phyloP scores from a whole-genome alignment of 2,888 invertebrate species.

The Erynnis tages region DNA sequence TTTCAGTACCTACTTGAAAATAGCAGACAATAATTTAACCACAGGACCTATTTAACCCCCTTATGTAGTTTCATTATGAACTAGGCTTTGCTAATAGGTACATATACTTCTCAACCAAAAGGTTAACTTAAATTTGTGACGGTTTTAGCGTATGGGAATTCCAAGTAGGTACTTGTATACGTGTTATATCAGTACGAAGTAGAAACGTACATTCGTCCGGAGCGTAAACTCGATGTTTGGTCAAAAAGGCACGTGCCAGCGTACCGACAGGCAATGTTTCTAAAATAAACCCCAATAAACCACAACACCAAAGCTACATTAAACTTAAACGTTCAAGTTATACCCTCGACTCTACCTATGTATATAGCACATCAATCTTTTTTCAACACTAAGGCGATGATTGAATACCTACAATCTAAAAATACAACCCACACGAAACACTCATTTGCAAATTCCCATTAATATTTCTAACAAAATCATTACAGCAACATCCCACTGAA shows the following conservation, averaged over 20 bases:
- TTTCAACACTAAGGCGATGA: slow-evolving; percentile 6
- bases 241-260: slow-evolving; percentile 72
- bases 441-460: slow-evolving; percentile 21
- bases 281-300: slow-evolving; percentile 51
- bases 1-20: no score
- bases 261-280: slow-evolving; percentile 63
- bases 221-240: slow-evolving; percentile 52
- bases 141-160: slow-evolving; percentile 19
- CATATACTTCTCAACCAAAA: slow-evolving; percentile 6
- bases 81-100: slow-evolving; percentile 8
- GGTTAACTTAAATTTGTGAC: slow-evolving; percentile 21
- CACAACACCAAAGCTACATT: slow-evolving; percentile 26
- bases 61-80: no score
- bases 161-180: slow-evolving; percentile 23
- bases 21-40: no score
- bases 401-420: slow-evolving; percentile 19
- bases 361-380: not conserved
- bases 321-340: slow-evolving; percentile 18
- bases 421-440: slow-evolving; percentile 23
- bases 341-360: slow-evolving; percentile 4
- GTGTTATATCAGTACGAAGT: slow-evolving; percentile 44
- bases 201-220: slow-evolving; percentile 18
- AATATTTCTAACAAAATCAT: slow-evolving; percentile 21
- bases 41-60: no score
- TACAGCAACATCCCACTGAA: slow-evolving; percentile 26